Evolutionary conservation across 2,888 invertebrate species (phyloP), one percentile per base, ranked within the genome.

Genomic region (Thalpophila matura): DNA sequence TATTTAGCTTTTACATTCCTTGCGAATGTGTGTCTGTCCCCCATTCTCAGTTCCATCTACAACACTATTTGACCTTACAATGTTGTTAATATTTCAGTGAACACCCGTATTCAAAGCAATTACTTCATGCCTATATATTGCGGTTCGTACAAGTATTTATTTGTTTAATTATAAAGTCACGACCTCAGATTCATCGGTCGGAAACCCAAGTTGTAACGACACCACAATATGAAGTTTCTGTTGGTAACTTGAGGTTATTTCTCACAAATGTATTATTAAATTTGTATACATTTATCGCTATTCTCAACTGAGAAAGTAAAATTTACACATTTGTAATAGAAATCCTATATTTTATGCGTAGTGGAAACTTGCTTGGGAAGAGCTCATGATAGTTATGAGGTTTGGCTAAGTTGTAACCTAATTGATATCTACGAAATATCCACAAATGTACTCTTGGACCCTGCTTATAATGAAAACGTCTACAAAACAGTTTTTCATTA

Each of bases 121-220:
- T 47, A 51, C 50, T 50, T 46, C n/a, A 12, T 50, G 20, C 22
- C 24, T 46, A 49, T 51, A 47, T 54, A 62, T 54, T 26, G 12
- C 33, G 12, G 43, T 18, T 12, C 24, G 16, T 49, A 71, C 57
- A 38, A 57, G 45, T 26, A 68, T 68, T 71, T 57, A 68, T 71
- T 64, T 53, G 68, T 64, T 71, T 64, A 68, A 71, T 69, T 64
- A 58, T 18, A 71, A 47, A 65, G 40, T 42, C 37, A 20, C 22
- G 27, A 57, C 46, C 46, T 38, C 10, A 7, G 29, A 57, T 71
- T 12, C 10, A 57, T 64, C 33, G 16, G 10, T 20, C 33, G 12
- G 38, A 47, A 64, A 37, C 7, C 20, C 26, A 31, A 40, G 45
- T 49, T 38, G 26, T 62, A 62, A 49, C 24, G 67, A 55, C 63